Evolutionary conservation across 2,797 vertebrate species (phyloP).

Genomic region (Brotula barbata): DNA sequence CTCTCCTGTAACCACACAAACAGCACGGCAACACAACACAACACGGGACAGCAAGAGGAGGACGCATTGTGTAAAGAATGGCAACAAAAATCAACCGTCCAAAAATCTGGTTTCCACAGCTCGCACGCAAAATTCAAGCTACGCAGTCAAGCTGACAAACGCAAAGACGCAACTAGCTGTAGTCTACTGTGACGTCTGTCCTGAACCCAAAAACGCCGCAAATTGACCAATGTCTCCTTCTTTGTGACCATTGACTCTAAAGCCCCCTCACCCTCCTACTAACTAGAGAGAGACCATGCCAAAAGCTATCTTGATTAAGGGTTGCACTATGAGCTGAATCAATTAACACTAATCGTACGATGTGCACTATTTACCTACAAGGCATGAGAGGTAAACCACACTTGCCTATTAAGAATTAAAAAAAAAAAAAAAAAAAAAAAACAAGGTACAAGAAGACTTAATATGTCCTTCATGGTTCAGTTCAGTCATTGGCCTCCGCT

Average conservation of each 20-base stretch:
- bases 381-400: constrained; percentile 64
- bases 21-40: constrained; percentile 59
- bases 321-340: constrained; percentile 80
- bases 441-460: constrained; percentile 50
- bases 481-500: constrained; percentile 59
- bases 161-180: constrained; percentile 45
- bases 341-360: constrained; percentile 78
- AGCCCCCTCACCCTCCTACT: constrained; percentile 50
- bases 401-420: constrained; percentile 66
- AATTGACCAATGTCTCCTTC: constrained; percentile 52
- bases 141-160: constrained; percentile 22
- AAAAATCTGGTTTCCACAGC: constrained; percentile 51
- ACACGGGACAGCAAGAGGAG: constrained; percentile 42
- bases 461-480: constrained; percentile 39
- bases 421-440: constrained; percentile 55
- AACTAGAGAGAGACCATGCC: constrained; percentile 70
- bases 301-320: constrained; percentile 71
- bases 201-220: constrained; percentile 37
- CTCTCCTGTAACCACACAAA: constrained; percentile 57
- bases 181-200: constrained; percentile 57
- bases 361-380: constrained; percentile 77
- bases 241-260: constrained; percentile 48
- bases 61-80: constrained; percentile 43
- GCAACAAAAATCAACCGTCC: constrained; percentile 55
- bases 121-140: constrained; percentile 13